Evolutionary conservation across 2,113 vertebrate genomes (phyloP).

Genomic region (Neodon shergylaensis): DNA sequence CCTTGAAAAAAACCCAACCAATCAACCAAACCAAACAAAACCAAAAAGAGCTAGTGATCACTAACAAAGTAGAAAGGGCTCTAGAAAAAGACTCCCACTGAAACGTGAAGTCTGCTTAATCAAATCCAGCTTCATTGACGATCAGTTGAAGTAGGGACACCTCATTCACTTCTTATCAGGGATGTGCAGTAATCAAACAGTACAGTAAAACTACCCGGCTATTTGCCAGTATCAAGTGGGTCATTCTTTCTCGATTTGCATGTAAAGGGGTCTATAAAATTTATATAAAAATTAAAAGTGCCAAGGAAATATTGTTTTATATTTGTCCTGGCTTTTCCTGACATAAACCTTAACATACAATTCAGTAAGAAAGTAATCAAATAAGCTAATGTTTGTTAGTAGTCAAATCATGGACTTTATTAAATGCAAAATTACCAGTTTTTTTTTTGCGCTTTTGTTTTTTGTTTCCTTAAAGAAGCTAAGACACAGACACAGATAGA

Average conservation of each 20-base stretch:
- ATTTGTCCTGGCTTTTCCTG: slow-evolving; percentile 43
- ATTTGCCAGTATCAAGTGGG: neutral
- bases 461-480: neutral
- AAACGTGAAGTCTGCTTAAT: slow-evolving; percentile 45
- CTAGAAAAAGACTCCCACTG: neutral
- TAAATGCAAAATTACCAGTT: neutral
- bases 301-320: neutral
- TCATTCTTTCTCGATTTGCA: slow-evolving; percentile 31
- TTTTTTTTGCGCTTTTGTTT: neutral
- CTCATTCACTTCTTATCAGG: neutral
- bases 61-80: slow-evolving; percentile 18
- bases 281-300: slow-evolving; percentile 17
- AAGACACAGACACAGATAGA: neutral
- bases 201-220: slow-evolving; percentile 25
- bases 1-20: no score
- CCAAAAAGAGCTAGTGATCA: neutral
- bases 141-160: slow-evolving; percentile 12
- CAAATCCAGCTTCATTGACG: slow-evolving; percentile 25
- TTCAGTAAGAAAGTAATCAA: slow-evolving; percentile 33
- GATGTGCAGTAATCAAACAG: slow-evolving; percentile 14
- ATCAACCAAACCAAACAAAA: no score
- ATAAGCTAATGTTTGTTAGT: slow-evolving; percentile 13
- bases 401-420: slow-evolving; percentile 14
- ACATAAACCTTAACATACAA: slow-evolving; percentile 1
- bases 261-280: slow-evolving; percentile 14